A percentile compares a stretch with the other conserved stretches of the same genome.
These are phyloP conservation scores for Zelleria hepariella DNA, from an alignment of 2,888 invertebrate genomes.

Conservation along the genomic window DNA sequence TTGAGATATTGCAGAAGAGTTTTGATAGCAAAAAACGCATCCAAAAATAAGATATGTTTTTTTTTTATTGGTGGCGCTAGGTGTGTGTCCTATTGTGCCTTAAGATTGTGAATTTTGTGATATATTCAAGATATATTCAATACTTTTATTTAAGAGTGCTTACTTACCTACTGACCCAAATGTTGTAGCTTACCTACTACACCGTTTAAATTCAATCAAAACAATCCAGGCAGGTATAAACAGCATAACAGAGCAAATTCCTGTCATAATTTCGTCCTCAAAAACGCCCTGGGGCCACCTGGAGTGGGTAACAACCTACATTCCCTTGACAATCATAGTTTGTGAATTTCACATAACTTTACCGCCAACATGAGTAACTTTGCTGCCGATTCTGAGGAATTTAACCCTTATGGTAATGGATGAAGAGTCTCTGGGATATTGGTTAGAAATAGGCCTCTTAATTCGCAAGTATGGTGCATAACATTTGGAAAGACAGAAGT, in stretches of 20 bases:
- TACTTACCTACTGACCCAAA: background rate
- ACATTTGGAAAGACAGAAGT: too few relatives aligned
- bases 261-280: background rate
- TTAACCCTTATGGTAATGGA: background rate
- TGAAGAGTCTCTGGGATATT: background rate
- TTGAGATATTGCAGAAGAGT: too few relatives aligned
- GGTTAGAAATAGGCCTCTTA: background rate
- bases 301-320: background rate
- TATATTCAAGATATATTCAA: too few relatives aligned
- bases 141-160: too few relatives aligned
- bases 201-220: background rate
- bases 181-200: background rate
- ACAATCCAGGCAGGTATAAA: background rate
- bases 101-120: too few relatives aligned
- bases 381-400: background rate
- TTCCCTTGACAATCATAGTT: background rate
- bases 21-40: too few relatives aligned
- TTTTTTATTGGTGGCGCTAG: too few relatives aligned
- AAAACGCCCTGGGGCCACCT: background rate
- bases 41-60: too few relatives aligned
- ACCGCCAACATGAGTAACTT: background rate
- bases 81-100: too few relatives aligned
- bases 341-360: background rate
- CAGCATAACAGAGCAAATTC: background rate
- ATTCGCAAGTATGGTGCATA: background rate